These are phyloP conservation scores for Dendrolimus punctatus DNA, from an alignment of 1,140 invertebrate genomes.

Conservation along the genomic window DNA sequence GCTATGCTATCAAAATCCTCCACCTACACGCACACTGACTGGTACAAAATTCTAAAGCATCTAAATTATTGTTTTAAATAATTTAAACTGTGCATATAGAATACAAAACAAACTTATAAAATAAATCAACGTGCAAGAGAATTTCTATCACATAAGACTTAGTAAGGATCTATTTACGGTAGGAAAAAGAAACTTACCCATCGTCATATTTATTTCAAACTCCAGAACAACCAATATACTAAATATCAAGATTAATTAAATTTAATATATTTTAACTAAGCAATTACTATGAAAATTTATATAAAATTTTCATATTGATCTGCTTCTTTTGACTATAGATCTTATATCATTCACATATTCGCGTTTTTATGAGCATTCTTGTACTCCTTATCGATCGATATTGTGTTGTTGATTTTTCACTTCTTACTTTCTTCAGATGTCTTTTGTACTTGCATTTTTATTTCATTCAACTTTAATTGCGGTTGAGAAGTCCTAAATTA, in stretches of 20 bases:
- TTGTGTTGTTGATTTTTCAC: slow-evolving; percentile 4
- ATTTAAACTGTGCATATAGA: too few relatives aligned
- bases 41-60: too few relatives aligned
- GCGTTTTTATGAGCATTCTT: not conserved
- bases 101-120: too few relatives aligned
- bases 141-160: not conserved
- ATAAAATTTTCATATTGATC: slow-evolving; percentile 6
- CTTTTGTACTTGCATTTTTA: slow-evolving; percentile 3
- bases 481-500: not conserved
- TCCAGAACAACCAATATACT: not conserved
- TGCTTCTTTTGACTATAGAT: not conserved
- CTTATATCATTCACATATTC: not conserved
- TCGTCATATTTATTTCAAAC: slow-evolving; percentile 28
- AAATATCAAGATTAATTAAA: not conserved
- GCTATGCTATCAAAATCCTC: too few relatives aligned
- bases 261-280: slow-evolving; percentile 2
- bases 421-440: slow-evolving; percentile 2
- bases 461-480: not conserved
- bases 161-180: not conserved
- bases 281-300: slow-evolving; percentile 2
- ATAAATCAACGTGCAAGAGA: too few relatives aligned
- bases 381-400: slow-evolving; percentile 15
- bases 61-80: too few relatives aligned
- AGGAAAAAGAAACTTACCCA: slow-evolving; percentile 31
- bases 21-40: too few relatives aligned